Evolutionary conservation across 1,140 invertebrate genomes (phyloP), one percentile per base, ranked within the genome.

Genomic region (Drosophila sucinea): DNA sequence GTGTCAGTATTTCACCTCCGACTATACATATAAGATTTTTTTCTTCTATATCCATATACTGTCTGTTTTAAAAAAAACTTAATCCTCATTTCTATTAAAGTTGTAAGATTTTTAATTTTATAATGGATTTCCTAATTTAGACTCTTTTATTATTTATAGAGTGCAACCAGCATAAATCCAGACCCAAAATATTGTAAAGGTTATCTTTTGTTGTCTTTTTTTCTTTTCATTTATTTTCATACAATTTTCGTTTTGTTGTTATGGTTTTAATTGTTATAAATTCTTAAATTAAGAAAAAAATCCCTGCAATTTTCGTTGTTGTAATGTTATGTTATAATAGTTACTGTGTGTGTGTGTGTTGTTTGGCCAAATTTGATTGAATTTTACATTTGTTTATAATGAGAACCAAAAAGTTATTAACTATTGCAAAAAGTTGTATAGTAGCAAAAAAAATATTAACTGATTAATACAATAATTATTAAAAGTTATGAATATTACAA

Each of bases 291-390:
- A 84, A 63, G 60, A 71, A 79, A 85, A 85, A 72, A 67, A 71
- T 90, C 79, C 85, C 85, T 90, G 85, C 85, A 90, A 90, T 90
- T 85, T 90, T 67, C 66, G 68, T 70, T 73, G 77, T 67, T 71
- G 69, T 83, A 69, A 70, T 87, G 87, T 66, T 38, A 38, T 10
- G 35, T 71, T 80, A 77, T 70, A 76, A 73, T 70, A 64, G 61
- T 70, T 55, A 60, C 55, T 67, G 54, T 55, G 41, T 60, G 35
- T 79, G 77, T 65, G 74, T 69, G 75, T 69, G 57, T 73, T 60
- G 51, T 64, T 51, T 66, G 56, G 77, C 77, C 84, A 29, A 87
- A 87, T 84, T 56, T n/a, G 54, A 66, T 75, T 56, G 17, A 58
- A 68, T 56, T 83, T 79, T 70, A 25, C n/a, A 58, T 23, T 57